phyloP scores from a whole-genome alignment of 35 echinoderm and acorn worm species.

The Strongylocentrotus purpuratus region DNA sequence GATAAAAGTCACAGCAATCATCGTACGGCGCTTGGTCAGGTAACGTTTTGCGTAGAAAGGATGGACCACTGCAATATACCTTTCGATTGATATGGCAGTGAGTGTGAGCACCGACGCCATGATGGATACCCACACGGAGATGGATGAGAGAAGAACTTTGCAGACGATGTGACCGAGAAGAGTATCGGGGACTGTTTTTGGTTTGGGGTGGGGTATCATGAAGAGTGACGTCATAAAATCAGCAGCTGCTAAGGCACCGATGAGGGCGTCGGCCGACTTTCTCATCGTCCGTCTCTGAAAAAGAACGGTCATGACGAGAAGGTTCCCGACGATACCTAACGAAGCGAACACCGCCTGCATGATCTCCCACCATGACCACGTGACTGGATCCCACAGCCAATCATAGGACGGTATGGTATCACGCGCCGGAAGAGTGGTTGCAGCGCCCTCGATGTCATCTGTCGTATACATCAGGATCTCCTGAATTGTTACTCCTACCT shows the following conservation, averaged over 20 bases:
- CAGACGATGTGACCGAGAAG: constrained; percentile 65
- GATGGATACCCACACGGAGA: constrained; percentile 80
- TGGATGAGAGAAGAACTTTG: constrained; percentile 61
- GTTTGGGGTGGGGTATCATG: constrained; percentile 66
- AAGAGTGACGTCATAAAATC: constrained; percentile 75
- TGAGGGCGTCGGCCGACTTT: constrained; percentile 75
- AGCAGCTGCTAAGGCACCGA: constrained; percentile 72
- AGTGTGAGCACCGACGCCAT: constrained; percentile 77
- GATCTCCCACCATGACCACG: constrained; percentile 1
- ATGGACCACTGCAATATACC: constrained; percentile 86
- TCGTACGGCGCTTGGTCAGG: constrained; percentile 54
- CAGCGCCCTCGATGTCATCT: neutral
- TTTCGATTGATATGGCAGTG: constrained; percentile 74
- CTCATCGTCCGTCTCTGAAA: constrained; percentile 30
- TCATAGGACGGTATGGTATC: neutral
- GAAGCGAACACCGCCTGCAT: constrained; percentile 58
- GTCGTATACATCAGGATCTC: neutral
- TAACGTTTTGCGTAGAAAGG: constrained; percentile 65
- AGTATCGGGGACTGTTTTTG: neutral
- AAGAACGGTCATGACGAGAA: constrained; percentile 76
- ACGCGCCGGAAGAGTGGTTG: neutral
- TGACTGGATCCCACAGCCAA: neutral
- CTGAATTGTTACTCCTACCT: neutral
- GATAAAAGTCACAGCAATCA: constrained; percentile 40
- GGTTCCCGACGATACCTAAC: constrained; percentile 76